Evolutionary conservation across 2,888 invertebrate species (phyloP).

Genomic region (Hydropsyche betteni): DNA sequence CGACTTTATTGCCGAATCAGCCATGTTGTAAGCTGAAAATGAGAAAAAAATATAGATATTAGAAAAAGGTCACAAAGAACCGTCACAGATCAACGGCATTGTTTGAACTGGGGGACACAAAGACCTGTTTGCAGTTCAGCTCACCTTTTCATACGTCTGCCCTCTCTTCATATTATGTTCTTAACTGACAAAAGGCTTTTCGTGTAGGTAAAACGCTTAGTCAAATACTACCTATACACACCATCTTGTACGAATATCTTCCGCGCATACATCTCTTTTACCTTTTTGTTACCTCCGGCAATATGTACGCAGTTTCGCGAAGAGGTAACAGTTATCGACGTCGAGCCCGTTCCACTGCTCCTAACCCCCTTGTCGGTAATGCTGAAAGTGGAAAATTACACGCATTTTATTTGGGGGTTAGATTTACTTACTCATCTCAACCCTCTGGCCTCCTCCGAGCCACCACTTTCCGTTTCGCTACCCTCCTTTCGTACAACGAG

Average conservation of each 20-base stretch:
- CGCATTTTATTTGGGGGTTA: constrained; percentile 48
- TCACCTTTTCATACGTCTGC: constrained; percentile 48
- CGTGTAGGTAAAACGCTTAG: constrained; percentile 38
- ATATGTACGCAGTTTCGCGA: constrained; percentile 48
- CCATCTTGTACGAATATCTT: not conserved
- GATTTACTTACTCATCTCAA: constrained; percentile 40
- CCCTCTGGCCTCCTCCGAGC: constrained; percentile 23
- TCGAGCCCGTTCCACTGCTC: not conserved
- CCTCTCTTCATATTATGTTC: constrained; percentile 48
- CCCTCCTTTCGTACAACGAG: constrained; percentile 11
- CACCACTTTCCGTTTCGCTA: constrained; percentile 5
- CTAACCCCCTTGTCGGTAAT: constrained; percentile 12
- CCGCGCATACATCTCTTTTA: not conserved
- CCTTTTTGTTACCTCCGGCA: constrained; percentile 49
- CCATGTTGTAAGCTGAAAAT: too few relatives aligned
- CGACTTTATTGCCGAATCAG: too few relatives aligned
- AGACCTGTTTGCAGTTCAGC: constrained; percentile 48
- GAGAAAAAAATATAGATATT: constrained; percentile 25
- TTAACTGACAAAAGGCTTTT: constrained; percentile 49
- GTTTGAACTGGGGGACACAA: constrained; percentile 35
- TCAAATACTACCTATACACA: constrained; percentile 28
- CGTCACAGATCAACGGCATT: not conserved
- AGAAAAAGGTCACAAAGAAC: constrained; percentile 34
- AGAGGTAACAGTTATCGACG: constrained; percentile 47
- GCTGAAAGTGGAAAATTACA: constrained; percentile 46